A percentile compares a stretch with the other conserved stretches of the same genome.
These are phyloP conservation scores for Sternarchorhynchus goeldii DNA, from an alignment of 2,797 vertebrate species.

Conservation along the genomic window DNA sequence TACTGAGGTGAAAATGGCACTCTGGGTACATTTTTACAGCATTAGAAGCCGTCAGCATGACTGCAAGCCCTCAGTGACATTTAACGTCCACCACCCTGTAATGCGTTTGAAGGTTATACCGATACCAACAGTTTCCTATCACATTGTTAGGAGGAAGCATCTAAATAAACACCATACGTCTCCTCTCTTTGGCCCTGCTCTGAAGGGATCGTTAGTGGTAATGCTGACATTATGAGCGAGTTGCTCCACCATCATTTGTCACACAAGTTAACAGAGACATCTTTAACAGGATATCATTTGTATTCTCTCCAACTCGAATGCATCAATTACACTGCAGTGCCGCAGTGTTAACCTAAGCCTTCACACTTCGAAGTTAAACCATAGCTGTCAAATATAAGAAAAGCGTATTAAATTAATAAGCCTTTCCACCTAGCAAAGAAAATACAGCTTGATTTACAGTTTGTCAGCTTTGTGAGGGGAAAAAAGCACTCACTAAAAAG, in stretches of 20 bases:
- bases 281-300: constrained; percentile 39
- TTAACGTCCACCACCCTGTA: constrained; percentile 15
- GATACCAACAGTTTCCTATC: constrained; percentile 33
- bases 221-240: constrained; percentile 38
- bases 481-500: constrained; percentile 51
- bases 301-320: constrained; percentile 41
- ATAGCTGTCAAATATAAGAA: constrained; percentile 56
- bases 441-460: constrained; percentile 59
- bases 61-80: constrained; percentile 27
- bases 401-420: constrained; percentile 62
- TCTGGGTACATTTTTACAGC: constrained; percentile 10
- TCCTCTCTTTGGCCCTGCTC: constrained; percentile 16
- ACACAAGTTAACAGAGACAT: constrained; percentile 27
- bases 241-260: constrained; percentile 39
- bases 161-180: constrained; percentile 30
- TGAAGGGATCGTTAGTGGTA: constrained; percentile 30
- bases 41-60: constrained; percentile 7
- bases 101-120: constrained; percentile 19
- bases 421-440: constrained; percentile 47
- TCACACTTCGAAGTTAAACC: constrained; percentile 59
- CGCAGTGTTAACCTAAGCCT: constrained; percentile 38
- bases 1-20: constrained; percentile 25
- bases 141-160: constrained; percentile 24
- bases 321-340: constrained; percentile 47
- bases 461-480: constrained; percentile 53